Base-by-base conservation (phyloP, 2,888 invertebrate genomes). In the Eupelmus urozonus region DNA sequence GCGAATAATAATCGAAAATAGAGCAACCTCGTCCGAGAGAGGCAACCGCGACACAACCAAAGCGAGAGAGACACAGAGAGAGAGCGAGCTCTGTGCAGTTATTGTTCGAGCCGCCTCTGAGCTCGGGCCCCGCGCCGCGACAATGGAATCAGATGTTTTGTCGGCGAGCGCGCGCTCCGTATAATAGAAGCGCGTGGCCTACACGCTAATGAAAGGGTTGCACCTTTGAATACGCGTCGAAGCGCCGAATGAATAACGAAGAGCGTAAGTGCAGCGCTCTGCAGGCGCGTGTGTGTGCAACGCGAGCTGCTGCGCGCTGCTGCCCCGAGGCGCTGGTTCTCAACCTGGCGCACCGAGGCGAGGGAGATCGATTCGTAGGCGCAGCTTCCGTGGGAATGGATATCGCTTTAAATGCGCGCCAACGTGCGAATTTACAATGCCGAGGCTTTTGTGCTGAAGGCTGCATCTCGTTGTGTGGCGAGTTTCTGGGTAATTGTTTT, bases 141-240 rank as follows among this genome's bases (percentile, higher is more conserved):
- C 88, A 88, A 88, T 88, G 83, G 87, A 85, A 88, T 88, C 87
- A 87, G 85, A 87, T 86, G 88, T 89, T 88, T 88, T 88, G 88
- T 88, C 83, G 83, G 82, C 20, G 55, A n/a, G n/a, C 23, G 73
- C 27, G 55, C 65, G 55, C 29, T 9, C 18, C 42, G 85, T 83
- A 88, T 88, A 88, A 88, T 88, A 83, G 87, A 84, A 83, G 72
- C 88, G 87, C 87, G 88, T 88, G 87, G 88, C 87, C 87, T 85
- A 86, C 88, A 27, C 73, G 87, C 86, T 88, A 88, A 88, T 88
- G 88, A 88, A 88, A 88, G 88, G 88, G 87, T 88, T 87, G 86
- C 87, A 88, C 88, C 87, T 88, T 87, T 87, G 66, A 87, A 87
- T 86, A 18, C n/a, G 85, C 85, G 83, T 84, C 84, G 84, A 84